These are phyloP conservation scores for Crotalus horridus DNA, from an alignment of 2,113 vertebrate genomes.

Conservation along the genomic window DNA sequence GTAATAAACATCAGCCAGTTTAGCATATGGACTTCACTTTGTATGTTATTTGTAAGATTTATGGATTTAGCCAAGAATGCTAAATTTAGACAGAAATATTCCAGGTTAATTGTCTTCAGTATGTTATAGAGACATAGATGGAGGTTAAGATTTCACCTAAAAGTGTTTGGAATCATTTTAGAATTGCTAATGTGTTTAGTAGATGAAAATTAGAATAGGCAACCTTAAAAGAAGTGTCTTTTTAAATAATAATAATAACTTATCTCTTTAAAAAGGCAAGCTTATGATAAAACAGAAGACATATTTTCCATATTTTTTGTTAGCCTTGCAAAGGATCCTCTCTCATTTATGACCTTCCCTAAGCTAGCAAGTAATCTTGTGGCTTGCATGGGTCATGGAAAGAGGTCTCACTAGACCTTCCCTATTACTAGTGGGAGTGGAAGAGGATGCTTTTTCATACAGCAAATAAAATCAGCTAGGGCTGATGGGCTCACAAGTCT, in stretches of 20 bases:
- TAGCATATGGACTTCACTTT: neutral
- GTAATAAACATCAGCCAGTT: neutral
- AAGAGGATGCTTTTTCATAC: neutral
- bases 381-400: neutral
- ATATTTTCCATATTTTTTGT: neutral
- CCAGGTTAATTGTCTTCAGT: neutral
- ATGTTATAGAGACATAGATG: neutral
- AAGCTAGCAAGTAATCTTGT: neutral
- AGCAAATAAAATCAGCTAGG: neutral
- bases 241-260: too few relatives aligned
- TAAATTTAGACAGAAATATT: neutral
- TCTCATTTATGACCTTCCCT: neutral
- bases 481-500: neutral
- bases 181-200: neutral
- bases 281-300: neutral
- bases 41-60: neutral
- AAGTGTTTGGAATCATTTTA: neutral
- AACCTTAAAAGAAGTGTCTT: neutral
- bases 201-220: neutral
- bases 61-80: neutral
- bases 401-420: neutral
- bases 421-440: neutral
- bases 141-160: neutral
- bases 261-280: neutral
- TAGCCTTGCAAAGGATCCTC: neutral